Evolutionary conservation across 2,113 vertebrate species (phyloP).

Genomic region (Paracanthobrama guichenoti): DNA sequence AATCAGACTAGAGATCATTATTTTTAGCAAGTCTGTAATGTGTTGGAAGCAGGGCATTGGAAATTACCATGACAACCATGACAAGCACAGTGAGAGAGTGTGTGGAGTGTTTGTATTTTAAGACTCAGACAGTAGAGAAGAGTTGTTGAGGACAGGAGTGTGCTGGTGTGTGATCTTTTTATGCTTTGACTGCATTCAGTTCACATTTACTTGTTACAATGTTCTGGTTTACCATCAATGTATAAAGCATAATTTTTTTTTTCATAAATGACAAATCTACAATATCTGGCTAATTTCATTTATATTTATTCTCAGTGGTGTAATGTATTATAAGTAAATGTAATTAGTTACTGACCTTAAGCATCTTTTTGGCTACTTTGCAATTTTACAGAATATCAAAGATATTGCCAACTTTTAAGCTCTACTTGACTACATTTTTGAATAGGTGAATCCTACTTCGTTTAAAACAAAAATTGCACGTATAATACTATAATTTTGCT

Average conservation of each 20-base stretch:
- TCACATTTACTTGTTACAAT: not conserved
- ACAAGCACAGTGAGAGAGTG: slow-evolving; percentile 53
- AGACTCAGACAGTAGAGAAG: slow-evolving; percentile 47
- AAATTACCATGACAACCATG: slow-evolving; percentile 76
- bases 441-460: too few species aligned
- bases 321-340: too few species aligned
- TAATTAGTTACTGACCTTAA: too few species aligned
- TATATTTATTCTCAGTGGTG: not conserved
- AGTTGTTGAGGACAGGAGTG: slow-evolving; percentile 1
- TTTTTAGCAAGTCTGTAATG: slow-evolving; percentile 79
- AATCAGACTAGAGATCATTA: slow-evolving; percentile 58
- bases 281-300: not conserved
- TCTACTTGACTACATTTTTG: too few species aligned
- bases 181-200: not conserved
- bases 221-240: not conserved
- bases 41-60: slow-evolving; percentile 68
- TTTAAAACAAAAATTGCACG: too few species aligned
- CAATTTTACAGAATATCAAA: too few species aligned
- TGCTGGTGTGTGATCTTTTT: not conserved
- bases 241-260: not conserved
- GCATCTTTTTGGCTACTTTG: too few species aligned
- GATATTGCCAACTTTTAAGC: too few species aligned
- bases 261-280: not conserved
- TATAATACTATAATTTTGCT: too few species aligned
- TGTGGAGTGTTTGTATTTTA: slow-evolving; percentile 56